These are phyloP conservation scores for Nothoprocta perdicaria DNA, from an alignment of 2,113 vertebrate species.

Conservation along the genomic window DNA sequence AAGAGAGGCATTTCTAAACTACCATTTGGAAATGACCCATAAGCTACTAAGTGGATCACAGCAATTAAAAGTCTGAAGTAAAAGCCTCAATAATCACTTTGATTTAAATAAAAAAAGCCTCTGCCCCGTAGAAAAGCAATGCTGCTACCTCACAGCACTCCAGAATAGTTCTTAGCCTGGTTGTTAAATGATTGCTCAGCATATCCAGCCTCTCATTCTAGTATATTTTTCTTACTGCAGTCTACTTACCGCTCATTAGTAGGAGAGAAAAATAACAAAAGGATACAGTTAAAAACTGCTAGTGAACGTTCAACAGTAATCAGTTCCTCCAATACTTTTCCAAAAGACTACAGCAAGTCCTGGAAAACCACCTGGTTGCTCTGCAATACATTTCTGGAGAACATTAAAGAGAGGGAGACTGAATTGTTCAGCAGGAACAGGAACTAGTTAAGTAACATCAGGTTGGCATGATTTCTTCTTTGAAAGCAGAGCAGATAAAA, in stretches of 20 bases:
- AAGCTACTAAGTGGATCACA: neutral
- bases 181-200: neutral
- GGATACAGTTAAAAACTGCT: neutral
- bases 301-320: neutral
- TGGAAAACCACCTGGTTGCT: neutral
- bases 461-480: neutral
- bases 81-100: conserved; percentile 26
- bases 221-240: neutral
- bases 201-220: neutral
- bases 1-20: neutral
- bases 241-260: neutral
- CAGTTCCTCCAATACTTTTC: neutral
- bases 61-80: neutral
- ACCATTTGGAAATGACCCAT: neutral
- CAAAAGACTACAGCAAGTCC: neutral
- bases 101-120: neutral
- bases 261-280: neutral
- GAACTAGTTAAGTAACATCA: neutral
- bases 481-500: neutral
- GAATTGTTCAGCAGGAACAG: neutral
- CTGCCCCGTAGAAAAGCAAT: neutral
- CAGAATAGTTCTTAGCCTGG: neutral
- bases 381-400: neutral
- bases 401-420: neutral
- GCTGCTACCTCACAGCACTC: neutral